phyloP scores from a whole-genome alignment of 1,140 invertebrate species.

The Drosophila littoralis region DNA sequence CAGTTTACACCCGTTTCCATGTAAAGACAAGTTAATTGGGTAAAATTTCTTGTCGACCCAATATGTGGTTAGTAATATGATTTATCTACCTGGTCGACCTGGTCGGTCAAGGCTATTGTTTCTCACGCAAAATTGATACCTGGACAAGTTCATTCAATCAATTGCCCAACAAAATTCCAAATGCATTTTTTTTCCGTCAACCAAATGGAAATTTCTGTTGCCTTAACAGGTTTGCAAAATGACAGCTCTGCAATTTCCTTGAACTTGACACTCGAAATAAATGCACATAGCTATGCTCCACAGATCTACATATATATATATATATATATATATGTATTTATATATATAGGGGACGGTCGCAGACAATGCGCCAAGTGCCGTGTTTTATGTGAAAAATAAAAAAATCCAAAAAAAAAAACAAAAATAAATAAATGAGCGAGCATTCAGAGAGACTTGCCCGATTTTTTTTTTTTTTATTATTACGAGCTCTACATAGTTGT shows the following conservation, averaged over 20 bases:
- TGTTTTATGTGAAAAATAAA: slow-evolving; percentile 17
- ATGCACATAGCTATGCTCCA: slow-evolving; percentile 7
- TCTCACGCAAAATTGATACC: slow-evolving; percentile 37
- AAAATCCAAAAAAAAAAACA: slow-evolving; percentile 5
- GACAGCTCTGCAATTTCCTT: slow-evolving; percentile 76
- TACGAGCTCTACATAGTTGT: slow-evolving; percentile 11
- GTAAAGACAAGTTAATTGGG: not conserved
- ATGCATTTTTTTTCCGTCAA: slow-evolving; percentile 8
- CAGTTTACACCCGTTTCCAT: not conserved
- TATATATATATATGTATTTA: slow-evolving; percentile 20
- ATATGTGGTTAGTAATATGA: slow-evolving; percentile 17
- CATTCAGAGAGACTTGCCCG: slow-evolving; percentile 9
- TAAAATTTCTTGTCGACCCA: not conserved
- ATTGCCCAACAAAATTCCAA: slow-evolving; percentile 46
- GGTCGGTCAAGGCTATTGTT: slow-evolving; percentile 47
- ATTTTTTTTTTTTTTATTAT: slow-evolving; percentile 13
- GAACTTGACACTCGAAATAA: slow-evolving; percentile 74
- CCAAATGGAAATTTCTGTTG: slow-evolving; percentile 26
- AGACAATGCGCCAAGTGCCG: slow-evolving; percentile 22
- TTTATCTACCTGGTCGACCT: not conserved
- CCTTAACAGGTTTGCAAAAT: slow-evolving; percentile 57
- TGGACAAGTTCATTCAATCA: slow-evolving; percentile 77
- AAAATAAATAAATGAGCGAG: slow-evolving; percentile 4
- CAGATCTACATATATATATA: slow-evolving; percentile 35
- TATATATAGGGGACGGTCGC: slow-evolving; percentile 32